Evolutionary conservation across 1,140 invertebrate genomes (phyloP), one percentile per base, ranked within the genome.

Genomic region (Dendroctonus ponderosae): DNA sequence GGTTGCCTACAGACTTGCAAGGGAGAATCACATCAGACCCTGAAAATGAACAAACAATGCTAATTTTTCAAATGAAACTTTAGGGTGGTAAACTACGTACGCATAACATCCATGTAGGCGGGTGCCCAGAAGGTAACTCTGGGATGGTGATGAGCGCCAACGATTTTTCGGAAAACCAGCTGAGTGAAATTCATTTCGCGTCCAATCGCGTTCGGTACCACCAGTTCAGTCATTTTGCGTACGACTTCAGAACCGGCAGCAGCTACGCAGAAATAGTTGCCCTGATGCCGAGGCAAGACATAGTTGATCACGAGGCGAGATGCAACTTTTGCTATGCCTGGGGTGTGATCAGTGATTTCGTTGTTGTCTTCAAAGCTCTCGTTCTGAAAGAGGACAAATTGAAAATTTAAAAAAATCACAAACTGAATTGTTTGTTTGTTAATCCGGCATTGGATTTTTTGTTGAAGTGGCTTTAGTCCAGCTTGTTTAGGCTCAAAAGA

Each of bases 191-290:
- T 76, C 67, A 67, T 71, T 41, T 73, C 69, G 3, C 65, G 51
- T 65, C 69, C 71, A 12, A 68, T 62, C n/a, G 61, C 70, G 40
- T 71, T 72, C 3, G 68, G 62, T 4, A 81, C 81, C 67, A 80
- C 79, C 2, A 87, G 78, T 15, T 78, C 81, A 9, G 83, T 83
- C 11, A 81, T 79, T n/a, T 81, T 80, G 5, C 75, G 81, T 7
- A 83, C 79, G 9, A 84, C 82, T 67, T 86, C 82, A 7, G 81
- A 75, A 2, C 85, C 86, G 26, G 86, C 80, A n/a, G 82, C 81
- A 2, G 87, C 91, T 1, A 90, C 82, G 72, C 92, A 94, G 8
- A 87, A 89, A 76, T 89, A 92, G 6, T 81, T 77, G 26, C 85
- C 86, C 65, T 83, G 78, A 66, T 88, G 85, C 4, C 82, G 79